Percentiles rank a stretch among this genome's conserved stretches.
Conservation (phyloP, 2,113 vertebrate genomes). For the Scytalopus superciliaris region DNA sequence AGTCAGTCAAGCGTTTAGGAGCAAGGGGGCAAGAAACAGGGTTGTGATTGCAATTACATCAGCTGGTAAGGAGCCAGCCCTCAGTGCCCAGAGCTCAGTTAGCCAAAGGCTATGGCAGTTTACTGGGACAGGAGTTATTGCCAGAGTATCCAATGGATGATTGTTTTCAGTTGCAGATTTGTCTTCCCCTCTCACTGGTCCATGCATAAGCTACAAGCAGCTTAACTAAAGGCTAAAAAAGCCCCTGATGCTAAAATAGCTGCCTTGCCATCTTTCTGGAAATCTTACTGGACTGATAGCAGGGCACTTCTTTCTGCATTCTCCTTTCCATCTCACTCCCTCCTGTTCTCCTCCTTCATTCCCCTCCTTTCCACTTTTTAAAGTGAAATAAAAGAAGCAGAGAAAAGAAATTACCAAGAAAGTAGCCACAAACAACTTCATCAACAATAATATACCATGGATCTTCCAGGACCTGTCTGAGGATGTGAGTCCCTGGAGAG, state of each 20-base stretch:
- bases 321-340: not conserved
- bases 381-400: not conserved
- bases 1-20: not conserved
- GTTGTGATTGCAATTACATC: not conserved
- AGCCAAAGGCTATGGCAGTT: not conserved
- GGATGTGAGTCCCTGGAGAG: not conserved
- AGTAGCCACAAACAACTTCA: not conserved
- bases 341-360: not conserved
- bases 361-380: not conserved
- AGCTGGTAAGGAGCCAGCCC: constrained; percentile 1
- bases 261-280: not conserved
- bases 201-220: not conserved
- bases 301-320: not conserved
- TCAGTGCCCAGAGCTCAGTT: not conserved
- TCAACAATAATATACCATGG: not conserved
- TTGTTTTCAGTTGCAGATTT: not conserved
- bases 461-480: not conserved
- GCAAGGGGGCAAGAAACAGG: constrained; percentile 1
- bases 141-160: not conserved
- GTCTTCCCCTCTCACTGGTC: not conserved
- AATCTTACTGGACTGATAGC: not conserved
- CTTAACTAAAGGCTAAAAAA: constrained; percentile 18
- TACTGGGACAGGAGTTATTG: not conserved
- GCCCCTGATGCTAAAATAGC: not conserved
- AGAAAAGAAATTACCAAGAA: not conserved